Conservation (phyloP, 2,888 invertebrate species). For the Aphidius colemani region DNA sequence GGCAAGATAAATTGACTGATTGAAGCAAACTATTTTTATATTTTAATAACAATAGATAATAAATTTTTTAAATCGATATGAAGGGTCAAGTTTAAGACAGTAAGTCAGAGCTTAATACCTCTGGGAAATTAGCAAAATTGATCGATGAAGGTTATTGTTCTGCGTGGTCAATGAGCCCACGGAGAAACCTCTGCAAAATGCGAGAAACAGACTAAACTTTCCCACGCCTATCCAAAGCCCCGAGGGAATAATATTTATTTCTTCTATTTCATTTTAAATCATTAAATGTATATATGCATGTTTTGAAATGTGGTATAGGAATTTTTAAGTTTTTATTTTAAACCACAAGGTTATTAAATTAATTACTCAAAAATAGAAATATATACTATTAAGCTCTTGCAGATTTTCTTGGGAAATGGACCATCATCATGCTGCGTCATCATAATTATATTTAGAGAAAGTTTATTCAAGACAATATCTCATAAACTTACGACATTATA, state of each 20-base stretch:
- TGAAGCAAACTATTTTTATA: too few species aligned
- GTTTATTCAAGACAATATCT: too few species aligned
- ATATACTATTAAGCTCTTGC: too few species aligned
- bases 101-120: constrained; percentile 43
- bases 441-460: too few species aligned
- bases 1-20: too few species aligned
- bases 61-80: background rate
- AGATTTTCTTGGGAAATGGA: too few species aligned
- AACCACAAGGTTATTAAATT: too few species aligned
- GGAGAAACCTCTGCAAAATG: background rate
- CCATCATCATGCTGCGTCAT: too few species aligned
- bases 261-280: background rate
- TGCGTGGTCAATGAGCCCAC: constrained; percentile 32
- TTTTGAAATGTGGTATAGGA: background rate
- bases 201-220: constrained; percentile 6
- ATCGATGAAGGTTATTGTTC: constrained; percentile 38
- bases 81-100: constrained; percentile 26
- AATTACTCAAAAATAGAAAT: too few species aligned
- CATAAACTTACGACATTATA: too few species aligned
- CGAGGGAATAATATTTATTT: background rate
- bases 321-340: too few species aligned
- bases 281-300: background rate
- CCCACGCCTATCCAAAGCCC: constrained; percentile 4
- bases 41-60: too few species aligned
- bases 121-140: constrained; percentile 43